Conservation (phyloP, 2,888 invertebrate genomes). For the Crioceris asparagi region DNA sequence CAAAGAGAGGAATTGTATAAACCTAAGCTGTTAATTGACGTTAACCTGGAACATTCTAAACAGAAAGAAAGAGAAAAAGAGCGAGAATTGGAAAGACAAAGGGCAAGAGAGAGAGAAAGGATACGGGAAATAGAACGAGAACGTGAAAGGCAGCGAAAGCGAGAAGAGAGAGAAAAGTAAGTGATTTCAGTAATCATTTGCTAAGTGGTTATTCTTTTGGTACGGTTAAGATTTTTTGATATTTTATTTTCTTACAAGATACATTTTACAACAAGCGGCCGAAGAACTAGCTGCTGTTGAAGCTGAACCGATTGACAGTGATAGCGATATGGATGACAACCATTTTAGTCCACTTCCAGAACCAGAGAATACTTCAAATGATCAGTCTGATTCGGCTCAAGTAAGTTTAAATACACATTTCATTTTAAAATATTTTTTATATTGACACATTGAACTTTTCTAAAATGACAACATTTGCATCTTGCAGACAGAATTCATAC, state of each 20-base stretch:
- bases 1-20: slow-evolving; percentile 75
- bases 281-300: slow-evolving; percentile 54
- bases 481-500: too few relatives aligned
- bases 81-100: slow-evolving; percentile 40
- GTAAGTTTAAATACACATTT: slow-evolving; percentile 17
- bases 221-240: slow-evolving; percentile 2
- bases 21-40: slow-evolving; percentile 71
- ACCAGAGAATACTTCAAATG: slow-evolving; percentile 24
- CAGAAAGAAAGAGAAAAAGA: slow-evolving; percentile 50
- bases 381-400: slow-evolving; percentile 31
- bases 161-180: slow-evolving; percentile 36
- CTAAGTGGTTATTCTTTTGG: slow-evolving; percentile 5
- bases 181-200: slow-evolving; percentile 5
- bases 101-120: slow-evolving; percentile 65
- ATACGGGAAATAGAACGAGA: slow-evolving; percentile 76
- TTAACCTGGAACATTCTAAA: slow-evolving; percentile 48
- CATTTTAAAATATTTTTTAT: background rate
- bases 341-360: slow-evolving; percentile 32
- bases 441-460: too few relatives aligned
- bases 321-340: slow-evolving; percentile 42
- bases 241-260: slow-evolving; percentile 27
- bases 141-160: slow-evolving; percentile 33
- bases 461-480: too few relatives aligned
- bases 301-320: slow-evolving; percentile 66
- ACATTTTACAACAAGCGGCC: slow-evolving; percentile 46